Percentiles rank a stretch among this genome's conserved stretches.
Conservation (phyloP, 2,113 vertebrate species). For the Perccottus glenii region DNA sequence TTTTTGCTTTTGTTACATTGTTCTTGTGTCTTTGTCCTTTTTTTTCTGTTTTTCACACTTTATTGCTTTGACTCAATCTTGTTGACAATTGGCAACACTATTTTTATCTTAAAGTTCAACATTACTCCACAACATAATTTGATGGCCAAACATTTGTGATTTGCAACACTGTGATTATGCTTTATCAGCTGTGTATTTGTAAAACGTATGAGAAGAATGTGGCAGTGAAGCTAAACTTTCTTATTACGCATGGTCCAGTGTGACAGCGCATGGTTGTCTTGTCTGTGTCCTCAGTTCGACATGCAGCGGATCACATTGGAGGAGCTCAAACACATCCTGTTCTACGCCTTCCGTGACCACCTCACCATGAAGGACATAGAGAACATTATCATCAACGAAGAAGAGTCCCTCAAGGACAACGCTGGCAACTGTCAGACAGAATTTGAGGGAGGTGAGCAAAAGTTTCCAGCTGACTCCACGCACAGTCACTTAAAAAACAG, state of each 20-base stretch:
- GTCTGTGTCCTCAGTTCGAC: slow-evolving; percentile 84
- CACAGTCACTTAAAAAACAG: background rate
- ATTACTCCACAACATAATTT: background rate
- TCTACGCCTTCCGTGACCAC: slow-evolving; percentile 97
- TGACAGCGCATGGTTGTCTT: background rate
- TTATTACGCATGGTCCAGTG: no score
- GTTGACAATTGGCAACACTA: background rate
- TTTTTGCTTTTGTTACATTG: background rate
- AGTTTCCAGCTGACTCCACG: slow-evolving; percentile 6
- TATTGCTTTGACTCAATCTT: background rate
- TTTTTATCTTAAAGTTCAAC: background rate
- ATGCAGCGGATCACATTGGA: slow-evolving; percentile 98
- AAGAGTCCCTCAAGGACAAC: slow-evolving; percentile 96
- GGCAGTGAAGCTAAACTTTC: no score
- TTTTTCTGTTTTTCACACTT: background rate
- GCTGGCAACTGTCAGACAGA: slow-evolving; percentile 95
- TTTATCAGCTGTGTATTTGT: no score
- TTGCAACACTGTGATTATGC: background rate
- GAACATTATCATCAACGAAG: slow-evolving; percentile 98
- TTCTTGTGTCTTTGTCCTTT: no score
- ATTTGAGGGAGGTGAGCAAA: slow-evolving; percentile 88
- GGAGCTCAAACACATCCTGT: slow-evolving; percentile 97
- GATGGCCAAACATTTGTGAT: background rate
- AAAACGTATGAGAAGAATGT: no score
- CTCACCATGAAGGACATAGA: slow-evolving; percentile 99